Evolutionary conservation across 2,797 vertebrate species (phyloP).

Genomic region (Enteromius viviparus): DNA sequence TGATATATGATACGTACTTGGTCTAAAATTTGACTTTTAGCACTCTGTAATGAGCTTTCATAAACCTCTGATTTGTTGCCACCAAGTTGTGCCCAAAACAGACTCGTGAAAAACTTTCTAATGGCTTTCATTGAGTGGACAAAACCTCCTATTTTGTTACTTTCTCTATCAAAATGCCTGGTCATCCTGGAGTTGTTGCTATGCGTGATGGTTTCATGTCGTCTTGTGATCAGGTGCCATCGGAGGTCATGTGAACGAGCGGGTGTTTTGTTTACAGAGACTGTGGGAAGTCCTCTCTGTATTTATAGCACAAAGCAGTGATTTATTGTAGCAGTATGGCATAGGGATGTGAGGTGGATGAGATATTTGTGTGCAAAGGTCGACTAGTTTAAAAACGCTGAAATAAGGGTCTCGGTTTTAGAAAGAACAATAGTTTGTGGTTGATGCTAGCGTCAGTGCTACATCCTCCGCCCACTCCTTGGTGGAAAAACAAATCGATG

Average conservation of each 20-base stretch:
- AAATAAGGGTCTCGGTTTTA: constrained; percentile 55
- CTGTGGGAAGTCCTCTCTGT: neutral
- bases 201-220: neutral
- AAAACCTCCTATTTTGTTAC: neutral
- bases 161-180: neutral
- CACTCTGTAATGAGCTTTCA: neutral
- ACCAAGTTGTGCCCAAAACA: neutral
- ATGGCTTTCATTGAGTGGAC: neutral
- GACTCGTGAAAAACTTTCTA: neutral
- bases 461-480: constrained; percentile 56
- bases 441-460: constrained; percentile 52
- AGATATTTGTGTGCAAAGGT: constrained; percentile 46
- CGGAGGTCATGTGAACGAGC: neutral
- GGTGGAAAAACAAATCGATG: constrained; percentile 46
- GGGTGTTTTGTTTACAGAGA: constrained; percentile 30
- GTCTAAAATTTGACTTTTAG: neutral
- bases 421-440: constrained; percentile 54
- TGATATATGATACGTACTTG: neutral
- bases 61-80: neutral
- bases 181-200: neutral
- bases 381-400: neutral
- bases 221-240: neutral
- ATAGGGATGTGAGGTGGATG: constrained; percentile 20
- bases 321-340: neutral
- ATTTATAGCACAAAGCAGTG: neutral